Conservation (phyloP, 2,113 vertebrate species). For the Pseudopipra pipra region DNA sequence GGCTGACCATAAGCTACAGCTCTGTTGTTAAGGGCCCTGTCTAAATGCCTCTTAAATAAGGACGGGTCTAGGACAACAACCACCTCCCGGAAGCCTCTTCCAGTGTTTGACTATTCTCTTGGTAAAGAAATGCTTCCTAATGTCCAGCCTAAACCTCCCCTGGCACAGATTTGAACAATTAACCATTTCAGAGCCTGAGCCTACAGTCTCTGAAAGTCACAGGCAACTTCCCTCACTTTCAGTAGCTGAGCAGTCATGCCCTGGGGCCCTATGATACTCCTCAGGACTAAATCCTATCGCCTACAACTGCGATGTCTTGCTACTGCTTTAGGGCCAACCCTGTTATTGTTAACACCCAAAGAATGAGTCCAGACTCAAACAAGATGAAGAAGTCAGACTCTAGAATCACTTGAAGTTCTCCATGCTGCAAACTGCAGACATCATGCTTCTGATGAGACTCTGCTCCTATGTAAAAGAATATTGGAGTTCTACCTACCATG, state of each 20-base stretch:
- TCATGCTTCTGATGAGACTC: background rate
- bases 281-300: background rate
- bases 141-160: background rate
- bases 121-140: background rate
- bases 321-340: background rate
- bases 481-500: background rate
- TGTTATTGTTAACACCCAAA: background rate
- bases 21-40: background rate
- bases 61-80: background rate
- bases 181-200: background rate
- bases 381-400: background rate
- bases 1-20: background rate
- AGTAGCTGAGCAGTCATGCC: background rate
- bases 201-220: background rate
- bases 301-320: background rate
- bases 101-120: background rate
- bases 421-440: background rate
- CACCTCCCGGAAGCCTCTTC: background rate
- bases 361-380: background rate
- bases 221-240: background rate
- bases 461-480: background rate
- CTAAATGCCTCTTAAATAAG: background rate
- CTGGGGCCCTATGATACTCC: rapidly evolving
- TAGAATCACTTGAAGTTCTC: background rate
- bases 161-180: background rate